Percentiles rank a stretch among this genome's conserved stretches.
phyloP scores from a whole-genome alignment of 2,113 vertebrate genomes.

The Thomomys bottae region DNA sequence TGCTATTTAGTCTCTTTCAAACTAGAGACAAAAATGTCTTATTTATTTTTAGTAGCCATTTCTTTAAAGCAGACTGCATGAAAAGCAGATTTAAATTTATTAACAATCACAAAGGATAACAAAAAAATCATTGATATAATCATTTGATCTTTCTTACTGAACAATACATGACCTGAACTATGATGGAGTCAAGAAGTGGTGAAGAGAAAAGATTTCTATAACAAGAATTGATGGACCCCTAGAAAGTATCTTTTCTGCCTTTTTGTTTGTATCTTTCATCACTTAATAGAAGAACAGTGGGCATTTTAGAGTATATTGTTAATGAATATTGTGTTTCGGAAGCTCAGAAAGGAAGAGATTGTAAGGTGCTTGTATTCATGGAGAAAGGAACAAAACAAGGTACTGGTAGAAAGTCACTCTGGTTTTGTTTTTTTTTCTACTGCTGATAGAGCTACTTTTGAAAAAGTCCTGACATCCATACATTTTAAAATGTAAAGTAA shows the following conservation, averaged over 20 bases:
- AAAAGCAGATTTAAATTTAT: constrained; percentile 8
- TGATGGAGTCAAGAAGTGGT: background rate
- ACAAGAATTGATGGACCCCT: background rate
- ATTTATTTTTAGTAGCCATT: constrained; percentile 11
- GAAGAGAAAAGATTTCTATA: background rate
- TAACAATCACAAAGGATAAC: background rate
- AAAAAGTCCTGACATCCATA: background rate
- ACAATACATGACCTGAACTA: background rate
- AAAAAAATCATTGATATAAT: background rate
- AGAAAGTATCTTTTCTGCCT: background rate
- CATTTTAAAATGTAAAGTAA: constrained; percentile 39
- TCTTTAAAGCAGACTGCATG: background rate
- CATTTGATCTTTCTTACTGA: background rate
- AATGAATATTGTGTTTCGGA: background rate
- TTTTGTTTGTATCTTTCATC: background rate
- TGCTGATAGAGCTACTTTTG: background rate
- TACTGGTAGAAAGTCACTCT: background rate
- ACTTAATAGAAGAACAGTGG: background rate
- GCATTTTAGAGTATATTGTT: background rate
- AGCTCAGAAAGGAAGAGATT: background rate
- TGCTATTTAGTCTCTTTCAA: constrained; percentile 36
- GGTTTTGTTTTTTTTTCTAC: background rate
- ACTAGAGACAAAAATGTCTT: constrained; percentile 37
- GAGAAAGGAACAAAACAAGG: background rate
- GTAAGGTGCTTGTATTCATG: background rate